Conservation (phyloP, 2,113 vertebrate species). For the Albula glossodonta region DNA sequence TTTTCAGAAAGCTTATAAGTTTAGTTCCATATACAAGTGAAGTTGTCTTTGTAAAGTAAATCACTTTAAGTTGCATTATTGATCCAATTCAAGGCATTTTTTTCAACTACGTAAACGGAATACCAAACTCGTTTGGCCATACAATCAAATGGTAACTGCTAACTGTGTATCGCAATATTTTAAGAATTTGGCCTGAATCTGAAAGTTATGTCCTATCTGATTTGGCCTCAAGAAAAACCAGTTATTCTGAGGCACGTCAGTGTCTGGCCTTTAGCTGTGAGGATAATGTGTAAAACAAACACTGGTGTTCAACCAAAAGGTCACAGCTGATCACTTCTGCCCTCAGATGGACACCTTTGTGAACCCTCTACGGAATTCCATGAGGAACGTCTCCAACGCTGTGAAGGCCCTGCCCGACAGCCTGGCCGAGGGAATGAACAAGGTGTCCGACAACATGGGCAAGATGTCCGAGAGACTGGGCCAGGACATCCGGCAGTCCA, state of each 20-base stretch:
- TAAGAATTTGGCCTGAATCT: background rate
- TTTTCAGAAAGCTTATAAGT: background rate
- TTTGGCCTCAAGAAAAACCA: background rate
- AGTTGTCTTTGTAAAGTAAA: background rate
- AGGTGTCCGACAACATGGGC: conserved; percentile 98
- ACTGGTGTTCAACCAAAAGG: background rate
- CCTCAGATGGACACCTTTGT: conserved; percentile 97
- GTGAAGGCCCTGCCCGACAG: conserved; percentile 97
- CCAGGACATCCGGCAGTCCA: conserved; percentile 95
- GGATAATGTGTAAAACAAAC: background rate
- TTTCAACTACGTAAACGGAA: background rate
- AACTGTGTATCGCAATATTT: background rate
- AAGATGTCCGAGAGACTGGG: conserved; percentile 95
- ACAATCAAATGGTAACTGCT: background rate
- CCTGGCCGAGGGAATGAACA: conserved; percentile 96
- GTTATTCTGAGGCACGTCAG: background rate
- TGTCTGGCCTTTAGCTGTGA: background rate
- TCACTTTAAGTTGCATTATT: background rate
- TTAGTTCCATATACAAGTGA: background rate
- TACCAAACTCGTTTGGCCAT: background rate
- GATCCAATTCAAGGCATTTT: background rate
- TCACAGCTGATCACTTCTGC: background rate
- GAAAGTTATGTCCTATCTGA: background rate
- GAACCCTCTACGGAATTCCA: conserved; percentile 96
- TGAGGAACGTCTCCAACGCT: conserved; percentile 96